phyloP scores from a whole-genome alignment of 2,888 invertebrate genomes.

The Melolontha melolontha region DNA sequence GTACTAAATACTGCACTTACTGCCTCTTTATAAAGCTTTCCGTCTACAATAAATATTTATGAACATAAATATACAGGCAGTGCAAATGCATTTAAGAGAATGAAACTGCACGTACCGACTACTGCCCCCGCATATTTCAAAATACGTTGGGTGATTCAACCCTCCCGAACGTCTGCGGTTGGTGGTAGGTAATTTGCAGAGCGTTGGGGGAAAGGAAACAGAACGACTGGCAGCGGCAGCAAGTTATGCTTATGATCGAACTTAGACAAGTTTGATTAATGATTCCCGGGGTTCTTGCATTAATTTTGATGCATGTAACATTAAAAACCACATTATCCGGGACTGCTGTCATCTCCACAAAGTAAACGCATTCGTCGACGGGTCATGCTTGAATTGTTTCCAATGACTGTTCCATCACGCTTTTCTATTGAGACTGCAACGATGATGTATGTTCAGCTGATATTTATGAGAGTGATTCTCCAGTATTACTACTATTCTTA shows the following conservation, averaged over 20 bases:
- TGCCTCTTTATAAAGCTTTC: too few relatives aligned
- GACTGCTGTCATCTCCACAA: slow-evolving; percentile 57
- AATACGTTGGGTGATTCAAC: slow-evolving; percentile 8
- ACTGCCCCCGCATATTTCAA: neutral
- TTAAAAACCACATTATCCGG: slow-evolving; percentile 58
- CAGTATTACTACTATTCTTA: too few relatives aligned
- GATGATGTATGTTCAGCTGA: slow-evolving; percentile 36
- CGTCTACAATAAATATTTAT: too few relatives aligned
- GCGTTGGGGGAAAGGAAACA: neutral
- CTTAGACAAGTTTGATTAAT: slow-evolving; percentile 52
- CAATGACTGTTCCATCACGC: slow-evolving; percentile 47
- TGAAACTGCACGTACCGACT: neutral
- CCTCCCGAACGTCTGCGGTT: slow-evolving; percentile 13
- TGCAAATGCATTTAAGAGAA: too few relatives aligned
- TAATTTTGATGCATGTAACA: slow-evolving; percentile 58
- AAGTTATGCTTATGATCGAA: slow-evolving; percentile 48
- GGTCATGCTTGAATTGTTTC: slow-evolving; percentile 51
- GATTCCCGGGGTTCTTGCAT: slow-evolving; percentile 52
- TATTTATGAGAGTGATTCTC: too few relatives aligned
- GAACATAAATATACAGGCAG: too few relatives aligned
- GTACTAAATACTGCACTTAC: too few relatives aligned
- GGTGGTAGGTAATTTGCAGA: slow-evolving; percentile 29
- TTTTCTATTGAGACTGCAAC: slow-evolving; percentile 1
- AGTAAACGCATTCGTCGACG: slow-evolving; percentile 55
- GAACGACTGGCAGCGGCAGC: slow-evolving; percentile 3